Evolutionary conservation across 2,888 invertebrate genomes (phyloP), one percentile per base, ranked within the genome.

Genomic region (Pristionchus fissidentatus): DNA sequence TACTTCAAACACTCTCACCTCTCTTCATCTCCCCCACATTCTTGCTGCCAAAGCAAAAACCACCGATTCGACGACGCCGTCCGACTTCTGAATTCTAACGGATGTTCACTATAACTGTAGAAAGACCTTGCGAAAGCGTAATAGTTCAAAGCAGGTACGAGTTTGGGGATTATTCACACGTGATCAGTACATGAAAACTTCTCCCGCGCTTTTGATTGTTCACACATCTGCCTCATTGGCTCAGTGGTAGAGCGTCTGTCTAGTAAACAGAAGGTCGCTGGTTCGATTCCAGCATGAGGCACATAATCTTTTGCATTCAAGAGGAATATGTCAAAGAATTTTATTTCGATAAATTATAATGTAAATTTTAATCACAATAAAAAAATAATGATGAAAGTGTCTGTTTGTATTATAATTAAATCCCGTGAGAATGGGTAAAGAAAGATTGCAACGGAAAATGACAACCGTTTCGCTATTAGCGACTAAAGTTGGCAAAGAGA

Each of bases 241-340:
- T 89, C 89, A 89, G 89, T 87, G 89, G 89, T 88, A 89, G 90
- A 89, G 90, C 90, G 89, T 90, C 88, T 88, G 89, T 89, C 89
- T 89, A 87, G 89, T 90, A 89, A 89, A 89, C 90, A 89, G 89
- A 90, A 90, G 90, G 90, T 90, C 89, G 87, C 87, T 88, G 89
- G 89, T 89, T 89, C 89, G 87, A 89, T 89, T 88, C 89, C 87
- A 88, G 87, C 88, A 87, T 88, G 87, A 86, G 87, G 87, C 87
- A 87, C 83, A n/a, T 46, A 78, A 77, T 13, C 22, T 78, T 78
- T 78, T 77, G 46, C 49, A 49, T n/a, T n/a, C n/a, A n/a, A n/a
- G n/a, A n/a, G n/a, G n/a, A 29, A 10, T 3, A 1, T 46, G 0
- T 1, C 7, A 49, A 15, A 77, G 32, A 49, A 15, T 49, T n/a